A percentile compares a stretch with the other conserved stretches of the same genome.
Conservation (phyloP, 1,140 invertebrate species). For the Caenorhabditis remanei region DNA sequence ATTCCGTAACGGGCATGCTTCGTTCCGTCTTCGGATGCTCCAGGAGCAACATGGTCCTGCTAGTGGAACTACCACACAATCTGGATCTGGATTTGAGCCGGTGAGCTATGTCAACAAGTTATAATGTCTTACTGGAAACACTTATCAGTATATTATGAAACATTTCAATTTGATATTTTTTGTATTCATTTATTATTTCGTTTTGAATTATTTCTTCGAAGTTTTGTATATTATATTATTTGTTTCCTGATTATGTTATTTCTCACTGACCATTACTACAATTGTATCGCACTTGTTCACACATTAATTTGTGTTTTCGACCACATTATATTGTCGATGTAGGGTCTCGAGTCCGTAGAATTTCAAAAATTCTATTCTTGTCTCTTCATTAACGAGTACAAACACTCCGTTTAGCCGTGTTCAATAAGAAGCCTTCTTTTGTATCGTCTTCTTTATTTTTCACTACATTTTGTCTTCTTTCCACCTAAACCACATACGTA, state of each 20-base stretch:
- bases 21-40: conserved; percentile 31
- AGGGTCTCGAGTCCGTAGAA: background rate
- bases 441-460: background rate
- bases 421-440: conserved; percentile 32
- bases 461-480: background rate
- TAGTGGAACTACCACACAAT: background rate
- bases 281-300: conserved; percentile 32
- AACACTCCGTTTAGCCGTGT: background rate
- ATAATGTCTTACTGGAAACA: background rate
- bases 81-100: conserved; percentile 54
- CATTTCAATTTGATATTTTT: background rate
- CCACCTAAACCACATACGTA: background rate
- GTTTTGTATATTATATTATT: conserved; percentile 3
- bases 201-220: background rate
- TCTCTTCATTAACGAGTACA: conserved; percentile 41
- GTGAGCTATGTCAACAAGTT: background rate
- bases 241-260: conserved; percentile 11
- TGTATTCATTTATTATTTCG: background rate
- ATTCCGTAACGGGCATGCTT: conserved; percentile 34
- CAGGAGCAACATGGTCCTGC: conserved; percentile 15
- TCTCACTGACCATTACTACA: conserved; percentile 18
- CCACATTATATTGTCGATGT: conserved; percentile 27
- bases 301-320: conserved; percentile 38
- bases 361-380: conserved; percentile 22
- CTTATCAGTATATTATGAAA: background rate